Base-by-base conservation (phyloP, 2,797 vertebrate genomes). In the Phoeniculus purpureus region DNA sequence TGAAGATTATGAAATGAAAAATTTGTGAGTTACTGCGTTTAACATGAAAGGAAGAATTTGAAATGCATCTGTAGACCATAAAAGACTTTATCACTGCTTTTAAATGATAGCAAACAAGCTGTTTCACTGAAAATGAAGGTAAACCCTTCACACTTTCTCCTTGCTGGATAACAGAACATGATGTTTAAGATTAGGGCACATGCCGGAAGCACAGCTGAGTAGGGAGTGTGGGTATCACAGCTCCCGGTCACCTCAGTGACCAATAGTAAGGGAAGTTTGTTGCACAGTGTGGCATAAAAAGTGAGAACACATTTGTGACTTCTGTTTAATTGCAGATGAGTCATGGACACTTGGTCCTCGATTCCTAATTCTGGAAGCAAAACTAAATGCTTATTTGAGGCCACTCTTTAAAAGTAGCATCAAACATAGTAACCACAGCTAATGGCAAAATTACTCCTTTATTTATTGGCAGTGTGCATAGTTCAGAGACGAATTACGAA, bases 401-500 rank as follows among this genome's bases (percentile, higher is more conserved):
- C 34, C 22, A 20, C 13, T 60, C 10, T 89, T 92, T 58, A 89
- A 92, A 90, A 95, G 79, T 60, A 87, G 9, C 56, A 50, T 81
- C 76, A 85, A 78, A 93, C 62, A 60, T 25, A 87, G 27, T 75
- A 93, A 48, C 77, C 76, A 45, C 61, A 70, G 25, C 79, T 87
- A 93, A 94, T 81, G 87, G 54, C 65, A 85, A 82, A 93, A 90
- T 78, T 2, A 47, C 27, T 88, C 60, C 81, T 84, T 86, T 82
- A 85, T 94, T 93, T 95, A 89, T 66, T 87, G 88, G 90, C 73
- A 89, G 50, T 90, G 94, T 89, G 19, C 56, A 29, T 50, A 82
- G 68, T 79, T 91, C 50, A 81, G 84, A 73, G 64, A 71, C 71
- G 84, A 95, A 96, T 96, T 95, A 92, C 84, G 74, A 31, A 67